Conservation (phyloP, 2,797 vertebrate genomes). For the Margarornis squamiger region DNA sequence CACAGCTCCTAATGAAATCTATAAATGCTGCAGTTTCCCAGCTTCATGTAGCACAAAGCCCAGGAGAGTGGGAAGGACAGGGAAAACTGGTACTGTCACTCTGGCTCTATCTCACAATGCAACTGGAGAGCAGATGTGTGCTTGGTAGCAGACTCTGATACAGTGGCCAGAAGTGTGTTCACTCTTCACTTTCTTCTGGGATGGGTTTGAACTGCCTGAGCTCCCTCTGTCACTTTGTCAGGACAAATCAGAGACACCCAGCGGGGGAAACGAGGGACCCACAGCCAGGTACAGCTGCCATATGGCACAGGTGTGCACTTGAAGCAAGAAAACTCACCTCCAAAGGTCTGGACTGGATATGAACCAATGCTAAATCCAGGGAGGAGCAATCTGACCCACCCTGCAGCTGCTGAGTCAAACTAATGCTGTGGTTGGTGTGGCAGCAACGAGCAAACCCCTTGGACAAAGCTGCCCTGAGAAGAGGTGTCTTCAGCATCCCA, state of each 20-base stretch:
- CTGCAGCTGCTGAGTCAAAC: background rate
- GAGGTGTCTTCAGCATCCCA: background rate
- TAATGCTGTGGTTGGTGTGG: rapidly evolving
- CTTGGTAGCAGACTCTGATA: background rate
- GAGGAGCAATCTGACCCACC: background rate
- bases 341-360: background rate
- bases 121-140: background rate
- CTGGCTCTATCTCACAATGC: background rate
- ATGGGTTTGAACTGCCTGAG: background rate
- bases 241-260: background rate
- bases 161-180: background rate
- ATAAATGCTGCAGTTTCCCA: background rate
- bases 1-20: background rate
- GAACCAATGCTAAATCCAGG: background rate
- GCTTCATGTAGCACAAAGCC: background rate
- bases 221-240: background rate
- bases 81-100: background rate
- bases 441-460: background rate
- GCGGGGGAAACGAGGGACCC: background rate
- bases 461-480: background rate
- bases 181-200: background rate
- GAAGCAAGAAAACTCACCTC: background rate
- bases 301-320: background rate
- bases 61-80: background rate
- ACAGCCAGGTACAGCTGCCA: background rate